A percentile compares a stretch with the other conserved stretches of the same genome.
phyloP scores from a whole-genome alignment of 2,888 invertebrate species.

The Xanthostigma xanthostigma region DNA sequence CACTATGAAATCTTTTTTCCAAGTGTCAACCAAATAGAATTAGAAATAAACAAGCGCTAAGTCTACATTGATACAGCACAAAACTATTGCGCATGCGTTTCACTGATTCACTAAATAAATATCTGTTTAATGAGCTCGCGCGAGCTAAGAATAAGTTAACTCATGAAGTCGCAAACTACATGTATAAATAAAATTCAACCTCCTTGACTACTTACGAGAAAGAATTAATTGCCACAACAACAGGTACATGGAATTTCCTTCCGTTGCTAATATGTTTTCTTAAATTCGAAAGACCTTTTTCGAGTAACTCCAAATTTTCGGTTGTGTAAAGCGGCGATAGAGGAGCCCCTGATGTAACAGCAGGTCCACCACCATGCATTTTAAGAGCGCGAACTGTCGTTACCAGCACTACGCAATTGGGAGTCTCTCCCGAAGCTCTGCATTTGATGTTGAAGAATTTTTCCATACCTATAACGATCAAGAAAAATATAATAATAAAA shows the following conservation, averaged over 20 bases:
- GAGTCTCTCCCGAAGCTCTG: conserved; percentile 68
- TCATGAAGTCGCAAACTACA: no score
- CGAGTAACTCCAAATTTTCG: conserved; percentile 75
- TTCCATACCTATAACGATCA: conserved; percentile 62
- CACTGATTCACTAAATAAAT: no score
- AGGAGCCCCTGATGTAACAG: conserved; percentile 72
- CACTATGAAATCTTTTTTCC: no score
- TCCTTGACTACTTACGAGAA: conserved; percentile 46
- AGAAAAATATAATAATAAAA: not conserved
- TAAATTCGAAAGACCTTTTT: conserved; percentile 79
- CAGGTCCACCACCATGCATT: conserved; percentile 97
- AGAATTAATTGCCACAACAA: conserved; percentile 84
- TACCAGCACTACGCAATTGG: conserved; percentile 85
- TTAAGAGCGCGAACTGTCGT: conserved; percentile 89
- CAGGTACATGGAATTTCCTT: conserved; percentile 75
- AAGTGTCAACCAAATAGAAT: no score
- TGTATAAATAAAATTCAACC: no score
- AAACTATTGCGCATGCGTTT: no score
- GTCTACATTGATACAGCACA: no score
- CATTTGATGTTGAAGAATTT: conserved; percentile 97
- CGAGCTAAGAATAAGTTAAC: no score
- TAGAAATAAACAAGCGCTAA: no score
- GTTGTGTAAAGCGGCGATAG: conserved; percentile 70
- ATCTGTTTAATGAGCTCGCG: no score
- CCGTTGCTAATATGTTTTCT: conserved; percentile 90